A percentile compares a stretch with the other conserved stretches of the same genome.
phyloP scores from a whole-genome alignment of 1,140 invertebrate genomes.

The Calephelis nemesis region DNA sequence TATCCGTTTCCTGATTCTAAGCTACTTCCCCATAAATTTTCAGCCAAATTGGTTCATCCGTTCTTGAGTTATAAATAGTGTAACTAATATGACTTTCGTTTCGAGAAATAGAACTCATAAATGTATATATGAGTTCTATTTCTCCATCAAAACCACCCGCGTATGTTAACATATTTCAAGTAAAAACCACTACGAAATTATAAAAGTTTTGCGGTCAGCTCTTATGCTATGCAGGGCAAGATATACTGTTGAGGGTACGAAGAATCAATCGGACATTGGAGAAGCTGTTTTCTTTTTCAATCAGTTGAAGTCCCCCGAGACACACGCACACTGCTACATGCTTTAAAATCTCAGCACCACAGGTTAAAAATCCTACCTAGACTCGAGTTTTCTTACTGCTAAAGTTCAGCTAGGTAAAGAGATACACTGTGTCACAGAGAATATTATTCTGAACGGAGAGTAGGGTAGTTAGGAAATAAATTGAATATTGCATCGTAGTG shows the following conservation, averaged over 20 bases:
- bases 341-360: constrained; percentile 29
- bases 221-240: constrained; percentile 41
- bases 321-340: not conserved
- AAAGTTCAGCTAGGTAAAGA: not conserved
- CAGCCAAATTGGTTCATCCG: too few relatives aligned
- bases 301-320: constrained; percentile 61
- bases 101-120: too few relatives aligned
- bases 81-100: too few relatives aligned
- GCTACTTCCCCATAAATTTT: too few relatives aligned
- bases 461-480: constrained; percentile 66
- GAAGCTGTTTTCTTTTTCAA: constrained; percentile 73
- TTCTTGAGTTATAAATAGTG: too few relatives aligned
- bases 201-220: constrained; percentile 10
- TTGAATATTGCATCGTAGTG: constrained; percentile 59
- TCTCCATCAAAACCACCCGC: too few relatives aligned
- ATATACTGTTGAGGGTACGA: constrained; percentile 50
- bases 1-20: too few relatives aligned
- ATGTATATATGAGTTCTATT: too few relatives aligned
- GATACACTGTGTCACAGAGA: constrained; percentile 27
- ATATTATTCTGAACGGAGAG: constrained; percentile 22
- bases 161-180: not conserved
- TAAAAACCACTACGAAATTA: not conserved
- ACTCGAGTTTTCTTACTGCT: constrained; percentile 3
- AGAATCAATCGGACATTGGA: constrained; percentile 66
- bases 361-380: constrained; percentile 25